phyloP scores from a whole-genome alignment of 2,797 vertebrate species.

The Sebastes ruberrimus region DNA sequence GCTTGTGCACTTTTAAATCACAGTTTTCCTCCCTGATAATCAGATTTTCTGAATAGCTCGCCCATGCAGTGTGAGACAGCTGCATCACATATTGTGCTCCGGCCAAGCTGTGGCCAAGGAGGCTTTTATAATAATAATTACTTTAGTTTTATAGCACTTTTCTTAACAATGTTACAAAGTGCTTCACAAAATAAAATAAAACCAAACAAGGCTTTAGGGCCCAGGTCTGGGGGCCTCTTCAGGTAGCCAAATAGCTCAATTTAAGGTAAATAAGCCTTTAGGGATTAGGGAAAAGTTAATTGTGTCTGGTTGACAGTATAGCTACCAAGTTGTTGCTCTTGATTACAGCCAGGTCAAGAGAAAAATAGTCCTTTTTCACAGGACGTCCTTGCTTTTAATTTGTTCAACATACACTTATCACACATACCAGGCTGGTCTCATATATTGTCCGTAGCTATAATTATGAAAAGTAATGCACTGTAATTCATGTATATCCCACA shows the following conservation, averaged over 20 bases:
- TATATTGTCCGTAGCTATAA: no score
- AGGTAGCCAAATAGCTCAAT: neutral
- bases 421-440: no score
- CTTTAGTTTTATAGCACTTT: neutral
- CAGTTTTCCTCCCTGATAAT: neutral
- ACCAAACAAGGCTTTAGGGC: no score
- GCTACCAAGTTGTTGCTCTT: neutral
- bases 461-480: no score
- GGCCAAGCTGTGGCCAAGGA: no score
- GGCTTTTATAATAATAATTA: neutral
- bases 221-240: neutral
- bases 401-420: no score
- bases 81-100: neutral
- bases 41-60: neutral
- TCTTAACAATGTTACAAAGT: no score
- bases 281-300: neutral
- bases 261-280: neutral
- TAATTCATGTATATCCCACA: no score
- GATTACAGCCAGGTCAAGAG: neutral
- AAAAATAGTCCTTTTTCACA: neutral
- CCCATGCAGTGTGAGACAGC: neutral
- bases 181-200: no score
- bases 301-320: neutral
- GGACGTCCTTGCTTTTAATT: no score
- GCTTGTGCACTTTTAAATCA: neutral